These are phyloP conservation scores for Meandrina meandrites DNA, from an alignment of 92 coral and sea anemone species.

Conservation along the genomic window DNA sequence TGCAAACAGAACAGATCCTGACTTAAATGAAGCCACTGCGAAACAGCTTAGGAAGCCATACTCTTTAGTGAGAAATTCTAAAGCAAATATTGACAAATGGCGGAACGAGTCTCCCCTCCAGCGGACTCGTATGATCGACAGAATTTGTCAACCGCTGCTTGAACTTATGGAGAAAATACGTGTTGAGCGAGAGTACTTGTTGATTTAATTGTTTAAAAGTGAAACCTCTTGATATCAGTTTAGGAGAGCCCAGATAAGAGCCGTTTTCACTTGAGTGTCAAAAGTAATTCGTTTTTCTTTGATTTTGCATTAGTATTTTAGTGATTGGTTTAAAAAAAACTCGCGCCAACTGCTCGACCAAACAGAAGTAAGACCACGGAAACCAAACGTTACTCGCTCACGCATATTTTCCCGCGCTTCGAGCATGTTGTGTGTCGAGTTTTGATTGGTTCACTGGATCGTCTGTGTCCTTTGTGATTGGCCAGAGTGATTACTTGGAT, in stretches of 20 bases:
- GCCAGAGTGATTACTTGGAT: too few species aligned
- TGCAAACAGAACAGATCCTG: conserved; percentile 25
- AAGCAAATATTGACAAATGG: conserved; percentile 40
- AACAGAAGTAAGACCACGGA: too few species aligned
- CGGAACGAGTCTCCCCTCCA: conserved; percentile 21
- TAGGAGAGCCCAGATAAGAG: neutral
- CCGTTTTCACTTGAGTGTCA: too few species aligned
- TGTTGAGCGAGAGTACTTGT: neutral
- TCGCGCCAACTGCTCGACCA: too few species aligned
- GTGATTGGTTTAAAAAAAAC: too few species aligned
- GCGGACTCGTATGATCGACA: conserved; percentile 17
- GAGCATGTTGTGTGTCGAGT: too few species aligned
- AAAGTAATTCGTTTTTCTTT: too few species aligned
- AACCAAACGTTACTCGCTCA: too few species aligned
- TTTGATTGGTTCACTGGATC: too few species aligned
- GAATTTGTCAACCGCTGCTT: conserved; percentile 13
- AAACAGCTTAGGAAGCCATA: neutral
- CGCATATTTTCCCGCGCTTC: too few species aligned
- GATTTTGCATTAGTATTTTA: too few species aligned
- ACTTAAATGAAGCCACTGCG: neutral
- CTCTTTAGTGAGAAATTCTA: conserved; percentile 31
- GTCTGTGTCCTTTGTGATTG: too few species aligned
- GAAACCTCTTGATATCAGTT: neutral
- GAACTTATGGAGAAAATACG: conserved; percentile 19
- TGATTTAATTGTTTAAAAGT: neutral